A percentile compares a stretch with the other conserved stretches of the same genome.
Evolutionary conservation across 2,797 vertebrate genomes (phyloP).

Genomic region (Rhincodon typus): DNA sequence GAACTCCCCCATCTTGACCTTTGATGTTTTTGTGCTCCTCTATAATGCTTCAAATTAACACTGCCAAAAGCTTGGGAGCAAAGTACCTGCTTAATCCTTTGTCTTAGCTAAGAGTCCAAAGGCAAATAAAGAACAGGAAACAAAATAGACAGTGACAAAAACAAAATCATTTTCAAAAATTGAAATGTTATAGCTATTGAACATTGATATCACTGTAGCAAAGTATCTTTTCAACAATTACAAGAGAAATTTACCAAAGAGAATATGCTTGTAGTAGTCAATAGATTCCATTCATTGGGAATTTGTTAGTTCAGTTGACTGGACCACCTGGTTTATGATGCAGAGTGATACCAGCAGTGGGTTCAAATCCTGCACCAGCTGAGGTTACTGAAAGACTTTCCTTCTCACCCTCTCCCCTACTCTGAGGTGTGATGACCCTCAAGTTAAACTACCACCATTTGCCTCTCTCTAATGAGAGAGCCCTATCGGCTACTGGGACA

Average conservation of each 20-base stretch:
- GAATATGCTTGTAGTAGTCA: not conserved
- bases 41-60: not conserved
- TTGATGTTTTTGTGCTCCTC: not conserved
- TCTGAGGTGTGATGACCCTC: too few species aligned
- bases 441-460: too few species aligned
- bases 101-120: not conserved
- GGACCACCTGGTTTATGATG: too few species aligned
- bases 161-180: not conserved
- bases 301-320: too few species aligned
- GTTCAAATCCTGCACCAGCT: too few species aligned
- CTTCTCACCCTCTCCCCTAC: too few species aligned
- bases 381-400: too few species aligned
- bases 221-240: not conserved
- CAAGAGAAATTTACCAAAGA: not conserved
- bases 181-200: not conserved
- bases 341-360: too few species aligned
- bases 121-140: not conserved
- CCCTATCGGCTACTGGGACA: too few species aligned
- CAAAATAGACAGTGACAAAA: not conserved
- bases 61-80: not conserved
- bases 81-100: not conserved
- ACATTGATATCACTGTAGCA: not conserved
- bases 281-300: not conserved
- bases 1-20: too few species aligned
- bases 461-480: too few species aligned